Conservation (phyloP, 2,888 invertebrate species). For the Caradrina clavipalpis region DNA sequence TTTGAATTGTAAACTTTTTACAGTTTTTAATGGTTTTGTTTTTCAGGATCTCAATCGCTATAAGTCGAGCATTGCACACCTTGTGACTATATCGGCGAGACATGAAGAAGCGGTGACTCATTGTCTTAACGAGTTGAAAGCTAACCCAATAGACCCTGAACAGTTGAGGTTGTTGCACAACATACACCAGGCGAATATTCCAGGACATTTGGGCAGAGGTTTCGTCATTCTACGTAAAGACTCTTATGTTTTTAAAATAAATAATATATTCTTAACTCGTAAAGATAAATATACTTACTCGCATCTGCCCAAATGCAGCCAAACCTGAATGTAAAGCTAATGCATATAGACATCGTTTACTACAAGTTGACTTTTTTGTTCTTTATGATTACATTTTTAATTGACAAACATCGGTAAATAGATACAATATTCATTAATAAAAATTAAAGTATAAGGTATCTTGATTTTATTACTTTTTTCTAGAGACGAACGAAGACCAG, state of each 20-base stretch:
- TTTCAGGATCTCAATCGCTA: constrained; percentile 64
- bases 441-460: too few species aligned
- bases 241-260: neutral
- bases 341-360: too few species aligned
- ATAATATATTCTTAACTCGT: too few species aligned
- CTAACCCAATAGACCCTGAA: constrained; percentile 82
- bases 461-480: neutral
- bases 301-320: too few species aligned
- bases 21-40: neutral
- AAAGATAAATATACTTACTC: too few species aligned
- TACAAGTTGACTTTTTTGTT: too few species aligned
- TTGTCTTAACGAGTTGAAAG: constrained; percentile 72
- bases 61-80: constrained; percentile 78
- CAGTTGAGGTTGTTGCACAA: constrained; percentile 85
- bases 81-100: constrained; percentile 90
- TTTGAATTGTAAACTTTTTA: neutral
- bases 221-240: constrained; percentile 86
- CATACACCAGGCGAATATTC: constrained; percentile 80
- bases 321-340: too few species aligned
- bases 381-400: too few species aligned
- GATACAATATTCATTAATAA: too few species aligned
- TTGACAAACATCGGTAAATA: too few species aligned
- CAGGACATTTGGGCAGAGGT: constrained; percentile 91
- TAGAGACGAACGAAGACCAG: constrained; percentile 68
- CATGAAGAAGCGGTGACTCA: constrained; percentile 82